Conservation (phyloP, 2,113 vertebrate genomes). For the Saguinus midas region DNA sequence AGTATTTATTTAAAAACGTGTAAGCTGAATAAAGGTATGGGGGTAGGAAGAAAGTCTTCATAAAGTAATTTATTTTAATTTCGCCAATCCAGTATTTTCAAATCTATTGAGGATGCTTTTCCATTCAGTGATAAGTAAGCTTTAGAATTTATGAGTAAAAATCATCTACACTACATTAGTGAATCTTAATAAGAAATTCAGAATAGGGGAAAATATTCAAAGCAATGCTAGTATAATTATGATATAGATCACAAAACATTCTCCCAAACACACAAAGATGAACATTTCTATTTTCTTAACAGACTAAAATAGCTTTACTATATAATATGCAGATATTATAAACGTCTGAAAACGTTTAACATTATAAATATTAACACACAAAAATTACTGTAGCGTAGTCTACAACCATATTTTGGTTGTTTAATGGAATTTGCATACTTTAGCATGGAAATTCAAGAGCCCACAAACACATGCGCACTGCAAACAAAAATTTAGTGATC, state of each 20-base stretch:
- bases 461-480: neutral
- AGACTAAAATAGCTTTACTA: neutral
- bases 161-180: neutral
- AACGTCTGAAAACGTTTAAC: constrained; percentile 31
- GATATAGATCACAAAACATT: neutral
- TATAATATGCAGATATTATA: neutral
- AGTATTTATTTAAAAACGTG: neutral
- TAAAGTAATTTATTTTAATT: neutral
- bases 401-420: neutral
- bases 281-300: neutral
- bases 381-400: neutral
- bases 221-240: neutral
- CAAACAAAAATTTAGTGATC: neutral
- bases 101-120: neutral
- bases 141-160: neutral
- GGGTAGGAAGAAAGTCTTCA: neutral
- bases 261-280: neutral
- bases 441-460: neutral
- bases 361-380: constrained; percentile 3
- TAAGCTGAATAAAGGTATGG: neutral
- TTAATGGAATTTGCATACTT: neutral
- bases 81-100: constrained; percentile 12
- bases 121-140: neutral
- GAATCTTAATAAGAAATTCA: neutral
- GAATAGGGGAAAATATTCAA: neutral